These are phyloP conservation scores for Desmodus rotundus DNA, from an alignment of 2,113 vertebrate species.

Conservation along the genomic window DNA sequence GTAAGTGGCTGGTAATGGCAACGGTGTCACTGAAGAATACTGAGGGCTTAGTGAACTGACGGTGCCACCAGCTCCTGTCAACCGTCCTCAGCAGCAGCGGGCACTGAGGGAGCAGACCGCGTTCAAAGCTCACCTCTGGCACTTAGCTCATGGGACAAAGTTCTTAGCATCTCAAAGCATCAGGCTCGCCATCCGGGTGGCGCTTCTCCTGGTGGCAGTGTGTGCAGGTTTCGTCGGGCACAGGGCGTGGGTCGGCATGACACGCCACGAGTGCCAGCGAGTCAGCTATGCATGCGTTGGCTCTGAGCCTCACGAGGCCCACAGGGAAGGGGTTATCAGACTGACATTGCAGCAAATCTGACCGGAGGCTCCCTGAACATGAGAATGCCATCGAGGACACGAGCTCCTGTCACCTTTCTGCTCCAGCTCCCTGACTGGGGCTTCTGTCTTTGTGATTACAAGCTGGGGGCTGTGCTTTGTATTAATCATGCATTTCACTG, in stretches of 20 bases:
- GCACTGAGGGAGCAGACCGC: fast-evolving
- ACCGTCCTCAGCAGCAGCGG: background rate
- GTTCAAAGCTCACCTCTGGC: background rate
- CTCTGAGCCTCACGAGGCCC: background rate
- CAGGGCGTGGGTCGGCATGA: background rate
- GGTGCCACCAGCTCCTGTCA: background rate
- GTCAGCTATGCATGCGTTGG: fast-evolving
- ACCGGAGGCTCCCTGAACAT: background rate
- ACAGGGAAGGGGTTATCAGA: background rate
- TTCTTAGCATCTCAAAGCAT: background rate
- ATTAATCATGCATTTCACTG: background rate
- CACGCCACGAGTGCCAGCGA: fast-evolving
- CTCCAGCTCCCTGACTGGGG: too few species aligned
- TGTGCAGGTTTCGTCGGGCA: background rate
- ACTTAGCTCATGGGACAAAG: background rate
- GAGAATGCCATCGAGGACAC: background rate
- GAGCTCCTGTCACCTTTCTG: background rate
- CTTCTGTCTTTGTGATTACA: background rate
- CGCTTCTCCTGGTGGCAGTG: fast-evolving
- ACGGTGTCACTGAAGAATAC: background rate
- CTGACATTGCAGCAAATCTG: background rate
- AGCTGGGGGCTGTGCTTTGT: background rate
- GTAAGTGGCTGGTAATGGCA: background rate
- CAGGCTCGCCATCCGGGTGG: too few species aligned
- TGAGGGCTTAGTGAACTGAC: background rate